Percentiles rank a stretch among this genome's conserved stretches.
Conservation (phyloP, 1,140 invertebrate species). For the Andrena cerasifolii region DNA sequence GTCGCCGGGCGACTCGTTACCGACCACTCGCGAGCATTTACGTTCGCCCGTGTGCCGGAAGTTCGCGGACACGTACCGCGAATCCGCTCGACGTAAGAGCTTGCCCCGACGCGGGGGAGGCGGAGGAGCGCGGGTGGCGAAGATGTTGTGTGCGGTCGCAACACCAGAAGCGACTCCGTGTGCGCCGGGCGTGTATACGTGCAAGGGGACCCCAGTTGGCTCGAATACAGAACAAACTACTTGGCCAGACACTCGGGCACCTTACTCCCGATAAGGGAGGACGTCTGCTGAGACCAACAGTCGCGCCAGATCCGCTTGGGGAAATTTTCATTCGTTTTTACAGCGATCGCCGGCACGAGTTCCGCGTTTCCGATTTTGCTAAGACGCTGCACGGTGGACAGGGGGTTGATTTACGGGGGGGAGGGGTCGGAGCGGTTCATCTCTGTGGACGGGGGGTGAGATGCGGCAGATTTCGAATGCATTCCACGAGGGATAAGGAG, state of each 20-base stretch:
- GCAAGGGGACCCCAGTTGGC: conserved; percentile 34
- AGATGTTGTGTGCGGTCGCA: too few species aligned
- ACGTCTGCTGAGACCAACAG: conserved; percentile 46
- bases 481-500: too few species aligned
- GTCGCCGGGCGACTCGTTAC: conserved; percentile 24
- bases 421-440: too few species aligned
- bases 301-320: conserved; percentile 49
- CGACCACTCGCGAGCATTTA: conserved; percentile 14
- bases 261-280: conserved; percentile 54
- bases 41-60: conserved; percentile 10
- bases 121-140: background rate
- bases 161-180: background rate
- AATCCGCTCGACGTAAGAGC: background rate
- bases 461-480: too few species aligned
- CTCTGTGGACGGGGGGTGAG: too few species aligned
- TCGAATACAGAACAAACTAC: conserved; percentile 53
- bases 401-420: too few species aligned
- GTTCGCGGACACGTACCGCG: background rate
- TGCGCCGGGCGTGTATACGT: background rate
- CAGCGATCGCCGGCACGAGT: background rate
- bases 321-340: conserved; percentile 22
- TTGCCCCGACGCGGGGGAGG: background rate
- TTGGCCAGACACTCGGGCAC: conserved; percentile 74
- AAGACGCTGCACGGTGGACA: too few species aligned
- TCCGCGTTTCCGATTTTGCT: background rate